Base-by-base conservation (phyloP, 2,113 vertebrate genomes). In the Zosterops hypoxanthus region DNA sequence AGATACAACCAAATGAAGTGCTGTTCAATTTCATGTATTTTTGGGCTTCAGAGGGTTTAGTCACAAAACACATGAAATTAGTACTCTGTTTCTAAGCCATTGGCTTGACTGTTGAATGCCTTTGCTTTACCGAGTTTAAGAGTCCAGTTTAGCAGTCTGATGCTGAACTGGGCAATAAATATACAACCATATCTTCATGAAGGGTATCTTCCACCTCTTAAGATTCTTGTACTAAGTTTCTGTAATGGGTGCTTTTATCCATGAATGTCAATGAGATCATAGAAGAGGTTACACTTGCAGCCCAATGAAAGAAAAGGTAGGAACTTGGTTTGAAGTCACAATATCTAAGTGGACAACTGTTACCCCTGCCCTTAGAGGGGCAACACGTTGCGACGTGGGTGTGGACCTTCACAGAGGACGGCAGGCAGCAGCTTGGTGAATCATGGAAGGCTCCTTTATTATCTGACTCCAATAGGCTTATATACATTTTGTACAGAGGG, bases 31-130 rank as follows among this genome's bases (percentile, higher is more conserved):
- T 61, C 2, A 47, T 2, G 1, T 5, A 7, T 60, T 81, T 80
- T 81, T 57, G 34, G 1, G 1, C 25, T 66, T 91, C 12, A 28
- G 22, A 63, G 15, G 3, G 14, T 63, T 89, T 84, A 63, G 17
- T 39, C 23, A 52, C 2, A 90, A 69, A 68, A 52, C 26, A 23
- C 0, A 0, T 59, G 42, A 86, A 77, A 81, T 2, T 4, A 56
- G 8, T 49, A 25, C 9, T 19, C 5, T 24, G 9, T 42, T 65
- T 24, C 6, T 34, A 33, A 41, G 5, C 1, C 0, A 1, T 20
- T n/a, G 6, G 3, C 5, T 14, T 86, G 49, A 41, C 61, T 53
- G 1, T 34, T 56, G 63, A 59, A 77, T 59, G 7, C 5, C 5
- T 86, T 77, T 80, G 7, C 8, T 8, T 82, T 20, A 34, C 41